These are phyloP conservation scores for Alosa sapidissima DNA, from an alignment of 2,797 vertebrate species.

Conservation along the genomic window DNA sequence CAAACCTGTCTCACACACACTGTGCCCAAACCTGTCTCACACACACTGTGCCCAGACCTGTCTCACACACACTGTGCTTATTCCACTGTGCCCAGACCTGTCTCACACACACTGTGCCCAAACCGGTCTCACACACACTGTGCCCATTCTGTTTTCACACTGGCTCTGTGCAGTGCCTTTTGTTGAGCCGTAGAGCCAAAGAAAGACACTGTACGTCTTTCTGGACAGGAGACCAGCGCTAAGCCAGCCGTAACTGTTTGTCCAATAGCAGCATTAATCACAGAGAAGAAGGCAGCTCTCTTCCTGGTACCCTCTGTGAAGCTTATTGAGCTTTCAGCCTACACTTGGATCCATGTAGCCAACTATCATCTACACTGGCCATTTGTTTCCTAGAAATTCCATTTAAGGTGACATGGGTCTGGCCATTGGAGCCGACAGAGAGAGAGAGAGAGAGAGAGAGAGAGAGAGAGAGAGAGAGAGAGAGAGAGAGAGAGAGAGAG, in stretches of 20 bases:
- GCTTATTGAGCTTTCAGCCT: constrained; percentile 18
- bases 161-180: background rate
- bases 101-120: background rate
- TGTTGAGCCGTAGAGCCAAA: background rate
- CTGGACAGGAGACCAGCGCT: background rate
- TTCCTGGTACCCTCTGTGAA: background rate
- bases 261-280: constrained; percentile 1
- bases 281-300: background rate
- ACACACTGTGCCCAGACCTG: background rate
- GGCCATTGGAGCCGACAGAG: background rate
- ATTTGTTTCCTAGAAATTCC: constrained; percentile 17
- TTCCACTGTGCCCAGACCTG: background rate
- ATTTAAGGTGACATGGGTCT: constrained; percentile 3
- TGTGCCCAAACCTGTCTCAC: background rate
- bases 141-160: background rate
- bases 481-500: background rate
- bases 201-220: background rate
- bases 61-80: background rate
- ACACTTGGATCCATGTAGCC: background rate
- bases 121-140: background rate
- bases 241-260: background rate
- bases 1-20: background rate
- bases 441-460: background rate
- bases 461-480: background rate
- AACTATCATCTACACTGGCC: background rate